Evolutionary conservation across 2,797 vertebrate genomes (phyloP), one percentile per base, ranked within the genome.

Genomic region (Margarornis squamiger): DNA sequence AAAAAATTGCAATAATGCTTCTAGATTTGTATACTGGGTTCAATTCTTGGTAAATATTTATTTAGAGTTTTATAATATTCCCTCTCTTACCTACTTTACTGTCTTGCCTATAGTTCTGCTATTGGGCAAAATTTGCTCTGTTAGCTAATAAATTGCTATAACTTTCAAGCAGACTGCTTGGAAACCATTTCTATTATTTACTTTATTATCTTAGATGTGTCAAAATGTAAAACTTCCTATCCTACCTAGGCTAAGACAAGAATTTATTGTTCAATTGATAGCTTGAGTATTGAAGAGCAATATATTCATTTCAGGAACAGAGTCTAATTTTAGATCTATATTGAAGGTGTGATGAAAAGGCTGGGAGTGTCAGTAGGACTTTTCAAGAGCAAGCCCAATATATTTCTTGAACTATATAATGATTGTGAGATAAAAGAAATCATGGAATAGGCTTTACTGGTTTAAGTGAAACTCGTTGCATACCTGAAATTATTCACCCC

Each of bases 171-270:
- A 88, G 75, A 86, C 67, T 65, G 71, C 38, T 78, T 17, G 10
- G 91, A 96, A 96, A 94, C 52, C 76, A 83, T 94, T 97, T 94
- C 76, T 92, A 36, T 94, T 95, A 85, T 22, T 76, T 90, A 61
- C 86, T 86, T 89, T 86, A 71, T 93, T 96, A 94, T 92, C 91
- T 96, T 96, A 94, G 67, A 92, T 55, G 51, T 88, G 82, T 75
- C 75, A 75, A 90, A 94, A 93, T 68, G 21, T 92, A 90, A 95
- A 96, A 92, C 54, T 95, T 90, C 83, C 92, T 88, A 12, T 82
- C 66, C 90, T 78, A 86, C 80, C 77, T 94, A 82, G 73, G 90
- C 73, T 91, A 97, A 95, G 87, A 92, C 51, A 89, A 91, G 48
- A 96, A 95, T 95, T 95, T 88, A 94, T 93, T 82, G 65, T 90